Evolutionary conservation across 2,797 vertebrate genomes (phyloP).

Genomic region (Megaceryle alcyon): DNA sequence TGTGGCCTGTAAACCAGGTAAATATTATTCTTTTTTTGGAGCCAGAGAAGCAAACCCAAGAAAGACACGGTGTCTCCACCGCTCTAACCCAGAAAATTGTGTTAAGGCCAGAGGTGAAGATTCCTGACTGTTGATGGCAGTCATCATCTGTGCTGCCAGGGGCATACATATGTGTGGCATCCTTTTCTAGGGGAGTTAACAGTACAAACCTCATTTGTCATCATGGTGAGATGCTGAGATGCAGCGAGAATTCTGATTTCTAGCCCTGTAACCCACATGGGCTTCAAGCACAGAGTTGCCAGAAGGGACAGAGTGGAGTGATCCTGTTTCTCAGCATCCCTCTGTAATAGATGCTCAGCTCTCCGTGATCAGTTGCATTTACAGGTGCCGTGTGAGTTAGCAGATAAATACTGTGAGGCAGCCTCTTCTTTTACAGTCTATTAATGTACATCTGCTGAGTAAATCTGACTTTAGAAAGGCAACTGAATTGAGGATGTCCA

Average conservation of each 20-base stretch:
- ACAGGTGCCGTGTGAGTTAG: not conserved
- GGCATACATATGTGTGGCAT: not conserved
- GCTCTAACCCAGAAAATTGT: not conserved
- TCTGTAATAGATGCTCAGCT: not conserved
- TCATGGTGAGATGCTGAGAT: not conserved
- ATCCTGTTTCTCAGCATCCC: not conserved
- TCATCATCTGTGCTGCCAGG: not conserved
- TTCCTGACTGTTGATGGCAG: not conserved
- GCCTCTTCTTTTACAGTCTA: not conserved
- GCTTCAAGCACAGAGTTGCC: not conserved
- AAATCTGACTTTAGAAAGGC: not conserved
- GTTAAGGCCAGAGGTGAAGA: not conserved
- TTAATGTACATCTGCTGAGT: not conserved
- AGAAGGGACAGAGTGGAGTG: not conserved
- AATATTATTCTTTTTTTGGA: constrained; percentile 18
- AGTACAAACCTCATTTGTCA: not conserved
- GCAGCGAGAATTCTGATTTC: not conserved
- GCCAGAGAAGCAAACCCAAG: not conserved
- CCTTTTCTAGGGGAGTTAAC: not conserved
- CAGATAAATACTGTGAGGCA: not conserved
- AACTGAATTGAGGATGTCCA: not conserved
- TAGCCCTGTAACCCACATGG: not conserved
- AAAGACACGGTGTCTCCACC: not conserved
- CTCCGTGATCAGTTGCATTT: not conserved
- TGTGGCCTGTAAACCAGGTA: not conserved